Percentiles rank a stretch among this genome's conserved stretches.
These are phyloP conservation scores for Ricordea florida DNA, from an alignment of 92 coral and sea anemone genomes.

Conservation along the genomic window DNA sequence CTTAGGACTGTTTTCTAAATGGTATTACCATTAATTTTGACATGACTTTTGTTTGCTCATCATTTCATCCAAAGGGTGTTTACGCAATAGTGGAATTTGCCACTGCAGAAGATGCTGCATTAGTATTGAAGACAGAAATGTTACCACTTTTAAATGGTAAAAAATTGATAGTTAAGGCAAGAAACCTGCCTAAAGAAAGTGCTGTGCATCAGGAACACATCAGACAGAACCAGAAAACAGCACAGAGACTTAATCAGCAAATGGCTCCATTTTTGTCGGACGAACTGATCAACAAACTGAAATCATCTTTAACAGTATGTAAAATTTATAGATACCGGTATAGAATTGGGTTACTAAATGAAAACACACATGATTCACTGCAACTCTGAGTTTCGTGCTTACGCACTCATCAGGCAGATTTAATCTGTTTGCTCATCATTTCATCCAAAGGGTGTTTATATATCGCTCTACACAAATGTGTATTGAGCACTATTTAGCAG, in stretches of 20 bases:
- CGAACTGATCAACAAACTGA: conserved; percentile 38
- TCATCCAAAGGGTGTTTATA: conserved; percentile 66
- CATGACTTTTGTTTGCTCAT: neutral
- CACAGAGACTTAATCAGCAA: conserved; percentile 1
- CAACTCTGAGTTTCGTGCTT: too few relatives aligned
- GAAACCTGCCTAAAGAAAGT: conserved; percentile 59
- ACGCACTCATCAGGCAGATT: too few relatives aligned
- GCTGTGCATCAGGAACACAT: neutral
- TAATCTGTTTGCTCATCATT: neutral
- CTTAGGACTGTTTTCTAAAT: too few relatives aligned
- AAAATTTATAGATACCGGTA: neutral
- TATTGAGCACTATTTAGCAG: too few relatives aligned
- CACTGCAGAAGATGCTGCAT: conserved; percentile 53
- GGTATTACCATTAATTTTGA: too few relatives aligned
- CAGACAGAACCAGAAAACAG: conserved; percentile 29
- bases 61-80: conserved; percentile 51
- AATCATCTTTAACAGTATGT: conserved; percentile 47
- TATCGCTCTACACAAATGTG: too few relatives aligned
- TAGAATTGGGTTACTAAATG: too few relatives aligned
- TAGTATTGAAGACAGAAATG: conserved; percentile 56
- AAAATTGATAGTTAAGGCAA: conserved; percentile 71
- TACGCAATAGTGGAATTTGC: conserved; percentile 93
- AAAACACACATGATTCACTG: too few relatives aligned
- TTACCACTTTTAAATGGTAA: conserved; percentile 74
- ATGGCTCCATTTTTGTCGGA: conserved; percentile 48